phyloP scores from a whole-genome alignment of 2,797 vertebrate species.

The Orestias chungarensis region DNA sequence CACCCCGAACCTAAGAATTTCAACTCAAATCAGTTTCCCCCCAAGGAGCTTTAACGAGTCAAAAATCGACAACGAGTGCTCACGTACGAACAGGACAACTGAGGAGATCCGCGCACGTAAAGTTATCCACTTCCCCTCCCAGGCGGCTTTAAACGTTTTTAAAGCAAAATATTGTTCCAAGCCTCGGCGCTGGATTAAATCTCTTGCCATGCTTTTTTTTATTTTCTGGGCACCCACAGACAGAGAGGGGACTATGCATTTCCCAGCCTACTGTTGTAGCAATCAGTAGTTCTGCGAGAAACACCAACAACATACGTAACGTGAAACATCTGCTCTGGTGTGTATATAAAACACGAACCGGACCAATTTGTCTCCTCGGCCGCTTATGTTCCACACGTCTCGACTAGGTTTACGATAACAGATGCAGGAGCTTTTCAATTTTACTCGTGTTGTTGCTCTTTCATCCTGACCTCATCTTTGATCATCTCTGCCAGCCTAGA shows the following conservation, averaged over 20 bases:
- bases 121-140: conserved; percentile 52
- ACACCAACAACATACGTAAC: conserved; percentile 51
- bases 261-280: conserved; percentile 56
- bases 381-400: conserved; percentile 27
- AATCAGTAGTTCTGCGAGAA: conserved; percentile 52
- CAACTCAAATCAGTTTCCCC: conserved; percentile 23
- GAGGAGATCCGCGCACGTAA: conserved; percentile 46
- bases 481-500: conserved; percentile 22
- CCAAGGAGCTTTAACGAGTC: conserved; percentile 22
- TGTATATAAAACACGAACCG: conserved; percentile 40
- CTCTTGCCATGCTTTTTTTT: conserved; percentile 39
- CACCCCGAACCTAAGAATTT: neutral
- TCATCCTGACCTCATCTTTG: conserved; percentile 62
- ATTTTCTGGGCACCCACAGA: conserved; percentile 37
- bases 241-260: conserved; percentile 55
- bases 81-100: conserved; percentile 28
- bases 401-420: conserved; percentile 38
- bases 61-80: neutral
- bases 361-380: conserved; percentile 38
- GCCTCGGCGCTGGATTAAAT: conserved; percentile 63
- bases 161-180: conserved; percentile 68
- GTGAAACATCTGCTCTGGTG: conserved; percentile 53
- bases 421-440: conserved; percentile 52
- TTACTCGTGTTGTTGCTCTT: conserved; percentile 40
- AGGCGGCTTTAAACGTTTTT: conserved; percentile 52